Conservation (phyloP, 2,888 invertebrate species). For the Tipula vernalis region DNA sequence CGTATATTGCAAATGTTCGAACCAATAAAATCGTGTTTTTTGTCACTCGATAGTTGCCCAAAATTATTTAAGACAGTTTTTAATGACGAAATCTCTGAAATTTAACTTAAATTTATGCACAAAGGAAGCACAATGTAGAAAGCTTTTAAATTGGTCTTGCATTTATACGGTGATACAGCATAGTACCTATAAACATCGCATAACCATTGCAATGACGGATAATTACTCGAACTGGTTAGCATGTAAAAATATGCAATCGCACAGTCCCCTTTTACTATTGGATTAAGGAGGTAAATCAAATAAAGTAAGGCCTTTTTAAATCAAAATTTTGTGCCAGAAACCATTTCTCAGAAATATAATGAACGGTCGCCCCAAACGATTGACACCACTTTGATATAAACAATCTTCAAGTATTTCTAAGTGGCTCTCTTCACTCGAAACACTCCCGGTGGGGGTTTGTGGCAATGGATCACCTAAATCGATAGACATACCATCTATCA, state of each 20-base stretch:
- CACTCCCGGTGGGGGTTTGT: constrained; percentile 7
- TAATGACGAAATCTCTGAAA: too few species aligned
- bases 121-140: constrained; percentile 95
- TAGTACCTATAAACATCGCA: constrained; percentile 91
- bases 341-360: constrained; percentile 91
- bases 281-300: constrained; percentile 82
- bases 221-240: constrained; percentile 71
- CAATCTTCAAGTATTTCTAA: constrained; percentile 43
- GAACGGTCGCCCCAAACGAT: constrained; percentile 82
- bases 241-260: constrained; percentile 96
- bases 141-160: constrained; percentile 91
- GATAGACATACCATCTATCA: constrained; percentile 28
- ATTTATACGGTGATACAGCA: constrained; percentile 90
- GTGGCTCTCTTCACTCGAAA: constrained; percentile 25
- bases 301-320: constrained; percentile 86
- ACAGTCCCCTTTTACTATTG: constrained; percentile 87
- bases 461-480: constrained; percentile 16
- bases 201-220: constrained; percentile 84
- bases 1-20: too few species aligned
- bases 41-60: too few species aligned
- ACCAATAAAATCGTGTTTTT: too few species aligned
- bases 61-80: too few species aligned
- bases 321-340: constrained; percentile 83
- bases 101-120: too few species aligned
- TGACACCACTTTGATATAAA: constrained; percentile 87